Evolutionary conservation across 2,888 invertebrate species (phyloP), one percentile per base, ranked within the genome.

Genomic region (Pyrochroa serraticornis): DNA sequence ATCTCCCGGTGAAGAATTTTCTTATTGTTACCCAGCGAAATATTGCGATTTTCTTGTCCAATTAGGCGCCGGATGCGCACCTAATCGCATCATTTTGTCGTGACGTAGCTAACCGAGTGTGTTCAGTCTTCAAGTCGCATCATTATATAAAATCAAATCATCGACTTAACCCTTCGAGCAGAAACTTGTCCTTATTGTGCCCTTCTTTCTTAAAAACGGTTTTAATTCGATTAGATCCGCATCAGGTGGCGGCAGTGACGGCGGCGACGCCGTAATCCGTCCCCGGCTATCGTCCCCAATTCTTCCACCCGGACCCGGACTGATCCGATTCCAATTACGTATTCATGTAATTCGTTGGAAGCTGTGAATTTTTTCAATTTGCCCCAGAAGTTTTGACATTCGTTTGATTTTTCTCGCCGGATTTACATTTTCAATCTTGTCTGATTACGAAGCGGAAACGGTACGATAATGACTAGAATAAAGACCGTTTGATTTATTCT

Each of bases 361-460:
- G 43, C 22, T 36, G 42, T 10, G 46, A 41, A 48, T 48, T 37
- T 48, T 55, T 55, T 48, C 54, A 48, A 55, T 55, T 48, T 33
- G 45, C 22, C 5, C 3, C 22, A 43, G 47, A 55, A 55, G 54
- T 55, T 55, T 47, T 55, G 54, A 47, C 55, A 55, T 51, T 46
- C 50, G 46, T 52, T 55, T 50, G 49, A 53, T 49, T 48, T 51
- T 57, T 57, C 46, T 50, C 56, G 50, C 49, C 38, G 34, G 50
- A 56, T 56, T 56, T 45, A 50, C 49, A 56, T 50, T 56, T 56
- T 50, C 56, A 56, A 56, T 56, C 56, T 56, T 50, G 46, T 50
- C 50, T 50, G 46, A 46, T 57, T 50, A 57, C 50, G 44, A 57
- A 57, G 45, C 46, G 50, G 41, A 49, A 14, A 38, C 31, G 35